Evolutionary conservation across 2,797 vertebrate species (phyloP), one percentile per base, ranked within the genome.

Genomic region (Neostethus bicornis): DNA sequence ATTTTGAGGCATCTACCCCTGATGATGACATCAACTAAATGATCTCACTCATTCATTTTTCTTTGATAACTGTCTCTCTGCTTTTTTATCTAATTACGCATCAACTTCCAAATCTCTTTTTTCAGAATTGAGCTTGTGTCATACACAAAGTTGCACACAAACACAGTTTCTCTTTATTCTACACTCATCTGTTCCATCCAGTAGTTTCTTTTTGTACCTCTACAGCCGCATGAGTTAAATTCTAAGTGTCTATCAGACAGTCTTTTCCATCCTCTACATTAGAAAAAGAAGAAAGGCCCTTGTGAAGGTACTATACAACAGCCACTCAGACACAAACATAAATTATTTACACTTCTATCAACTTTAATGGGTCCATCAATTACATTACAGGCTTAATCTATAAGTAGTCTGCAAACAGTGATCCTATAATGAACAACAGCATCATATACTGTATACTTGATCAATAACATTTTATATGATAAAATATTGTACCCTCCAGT

Each of bases 291-390:
- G n/a, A 77, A 77, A 73, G 46, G 42, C n/a, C 39, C 79, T 43
- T 71, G 41, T 61, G 49, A 19, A 13, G 24, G 16, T 34, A 13
- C 44, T 43, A 26, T 24, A n/a, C 32, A 57, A 52, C 41, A 41
- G 44, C 14, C 14, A 54, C 51, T 41, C n/a, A 12, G 20, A 50
- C 19, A 53, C 66, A 53, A 12, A 41, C 38, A 57, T 86, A 43
- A 81, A 82, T 86, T 83, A 83, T 87, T 79, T 72, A 84, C 38
- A 58, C 61, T 72, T 73, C 66, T 83, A 77, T 77, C 63, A 75
- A 65, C 63, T 3, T 45, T 86, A 81, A 86, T 85, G 85, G 77
- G 56, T 17, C 47, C 20, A 17, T 81, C 81, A 75, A 66, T 85
- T 85, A 75, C 61, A 78, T 74, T 71, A 73, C 20, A 7, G 47